These are phyloP conservation scores for Daktulosphaira vitifoliae DNA, from an alignment of 1,140 invertebrate genomes.

Conservation along the genomic window DNA sequence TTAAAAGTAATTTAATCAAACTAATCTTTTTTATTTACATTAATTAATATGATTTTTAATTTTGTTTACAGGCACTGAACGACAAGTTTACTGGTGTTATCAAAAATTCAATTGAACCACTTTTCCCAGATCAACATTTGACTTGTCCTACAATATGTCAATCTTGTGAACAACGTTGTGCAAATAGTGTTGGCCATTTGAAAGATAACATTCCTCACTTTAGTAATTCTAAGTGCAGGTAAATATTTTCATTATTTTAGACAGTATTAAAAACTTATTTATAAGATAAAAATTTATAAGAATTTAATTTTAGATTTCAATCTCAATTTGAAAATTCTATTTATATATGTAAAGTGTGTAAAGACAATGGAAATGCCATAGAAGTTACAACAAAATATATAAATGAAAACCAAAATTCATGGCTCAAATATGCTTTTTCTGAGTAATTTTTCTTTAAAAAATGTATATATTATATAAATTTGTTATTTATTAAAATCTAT, in stretches of 20 bases:
- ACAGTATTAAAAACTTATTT: not conserved
- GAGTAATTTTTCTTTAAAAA: conserved; percentile 49
- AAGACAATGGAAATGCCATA: conserved; percentile 53
- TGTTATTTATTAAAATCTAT: not conserved
- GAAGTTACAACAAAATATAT: conserved; percentile 53
- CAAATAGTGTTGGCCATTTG: conserved; percentile 66
- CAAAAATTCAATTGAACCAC: conserved; percentile 50
- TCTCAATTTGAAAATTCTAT: conserved; percentile 71
- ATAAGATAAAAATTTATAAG: not conserved
- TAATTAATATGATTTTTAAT: no score
- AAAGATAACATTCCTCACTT: conserved; percentile 57
- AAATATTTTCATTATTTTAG: not conserved
- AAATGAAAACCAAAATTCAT: conserved; percentile 56
- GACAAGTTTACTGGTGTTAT: conserved; percentile 67
- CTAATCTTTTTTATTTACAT: not conserved
- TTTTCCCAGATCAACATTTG: conserved; percentile 74
- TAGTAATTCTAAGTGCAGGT: conserved; percentile 46
- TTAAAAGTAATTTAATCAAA: conserved; percentile 49
- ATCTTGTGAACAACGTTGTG: conserved; percentile 62
- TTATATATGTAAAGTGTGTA: conserved; percentile 60
- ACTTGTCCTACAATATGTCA: conserved; percentile 64
- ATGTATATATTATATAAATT: conserved; percentile 12
- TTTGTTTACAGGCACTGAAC: conserved; percentile 57
- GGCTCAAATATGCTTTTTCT: conserved; percentile 71
- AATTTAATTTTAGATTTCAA: conserved; percentile 53